Base-by-base conservation (phyloP, 30 jellyfish, hydroid and myxozoan genomes). In the Phacellophora camtschatica region DNA sequence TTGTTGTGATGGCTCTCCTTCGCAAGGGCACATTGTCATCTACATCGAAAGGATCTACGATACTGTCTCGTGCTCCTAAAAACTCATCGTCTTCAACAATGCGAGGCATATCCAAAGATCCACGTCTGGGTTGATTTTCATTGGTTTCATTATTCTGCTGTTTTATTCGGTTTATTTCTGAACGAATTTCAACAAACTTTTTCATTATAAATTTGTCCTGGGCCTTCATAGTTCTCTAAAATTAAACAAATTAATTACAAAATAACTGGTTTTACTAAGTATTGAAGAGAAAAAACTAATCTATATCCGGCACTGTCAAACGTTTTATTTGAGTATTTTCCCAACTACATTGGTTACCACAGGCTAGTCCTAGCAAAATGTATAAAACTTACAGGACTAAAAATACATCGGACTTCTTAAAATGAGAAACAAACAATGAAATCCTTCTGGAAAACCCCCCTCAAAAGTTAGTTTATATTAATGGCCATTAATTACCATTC, bases 41-140 rank as follows among this genome's bases (percentile, higher is more conserved):
- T 22, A 59, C 36, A 58, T 75, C 88, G 54, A 75, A 75, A 35
- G 88, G 88, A 57, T 75, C 88, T 33, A 49, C 22, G 56, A 45
- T 75, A 63, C 88, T 55, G 4, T 57, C 77, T 68, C 66, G 19
- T 1, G 42, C 88, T 9, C 77, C 88, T 7, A 12, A 22, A 37
- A 75, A 57, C 37, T 75, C 78, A 15, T 22, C 78, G 29, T 55
- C 88, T n/a, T 49, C 88, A 24, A 68, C 58, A n/a, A 75, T 75
- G n/a, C 77, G 20, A 3, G 74, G 72, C 4, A 49, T 75, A 32
- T 49, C 77, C n/a, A 75, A 42, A 34, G 88, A 75, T 1, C 66
- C 59, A 16, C 88, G 79, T 30, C 88, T 34, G 49, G 45, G 49
- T 1, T 11, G 79, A 16, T 18, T 45, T 23, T 50, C 6, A 12